Evolutionary conservation across 2,888 invertebrate genomes (phyloP).

Genomic region (Carcina quercana): DNA sequence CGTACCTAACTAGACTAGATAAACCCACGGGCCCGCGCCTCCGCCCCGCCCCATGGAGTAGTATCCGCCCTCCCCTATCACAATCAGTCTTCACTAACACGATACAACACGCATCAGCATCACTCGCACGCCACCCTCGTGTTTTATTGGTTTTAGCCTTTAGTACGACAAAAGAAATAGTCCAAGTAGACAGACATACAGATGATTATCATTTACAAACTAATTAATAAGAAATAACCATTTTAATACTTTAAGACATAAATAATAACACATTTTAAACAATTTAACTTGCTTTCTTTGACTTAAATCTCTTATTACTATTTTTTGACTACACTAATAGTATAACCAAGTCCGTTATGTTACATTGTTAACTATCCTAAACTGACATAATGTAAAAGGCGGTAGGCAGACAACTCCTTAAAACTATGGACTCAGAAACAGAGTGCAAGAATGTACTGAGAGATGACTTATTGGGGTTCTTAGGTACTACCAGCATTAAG

Average conservation of each 20-base stretch:
- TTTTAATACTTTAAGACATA: conserved; percentile 75
- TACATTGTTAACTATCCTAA: conserved; percentile 66
- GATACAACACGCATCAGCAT: conserved; percentile 8
- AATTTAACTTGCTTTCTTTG: conserved; percentile 74
- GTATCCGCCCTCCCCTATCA: conserved; percentile 1
- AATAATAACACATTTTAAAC: conserved; percentile 75
- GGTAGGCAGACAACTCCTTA: conserved; percentile 73
- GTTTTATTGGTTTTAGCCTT: conserved; percentile 60
- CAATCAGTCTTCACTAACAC: conserved; percentile 16
- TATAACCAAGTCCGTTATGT: conserved; percentile 70
- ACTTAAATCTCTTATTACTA: conserved; percentile 72
- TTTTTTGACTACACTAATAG: conserved; percentile 72
- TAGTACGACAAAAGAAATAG: conserved; percentile 38
- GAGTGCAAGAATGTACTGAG: conserved; percentile 47
- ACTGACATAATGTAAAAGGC: conserved; percentile 72
- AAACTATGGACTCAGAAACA: conserved; percentile 65
- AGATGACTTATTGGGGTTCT: too few species aligned
- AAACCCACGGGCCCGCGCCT: conserved; percentile 6
- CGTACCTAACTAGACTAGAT: conserved; percentile 17
- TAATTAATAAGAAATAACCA: conserved; percentile 75
- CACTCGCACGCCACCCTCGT: conserved; percentile 13
- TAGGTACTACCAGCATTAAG: too few species aligned
- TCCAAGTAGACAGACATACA: conserved; percentile 56
- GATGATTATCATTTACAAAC: conserved; percentile 69
- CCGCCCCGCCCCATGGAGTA: too few species aligned